Evolutionary conservation across 1,140 invertebrate genomes (phyloP).

Genomic region (Leptonema lineaticorne): DNA sequence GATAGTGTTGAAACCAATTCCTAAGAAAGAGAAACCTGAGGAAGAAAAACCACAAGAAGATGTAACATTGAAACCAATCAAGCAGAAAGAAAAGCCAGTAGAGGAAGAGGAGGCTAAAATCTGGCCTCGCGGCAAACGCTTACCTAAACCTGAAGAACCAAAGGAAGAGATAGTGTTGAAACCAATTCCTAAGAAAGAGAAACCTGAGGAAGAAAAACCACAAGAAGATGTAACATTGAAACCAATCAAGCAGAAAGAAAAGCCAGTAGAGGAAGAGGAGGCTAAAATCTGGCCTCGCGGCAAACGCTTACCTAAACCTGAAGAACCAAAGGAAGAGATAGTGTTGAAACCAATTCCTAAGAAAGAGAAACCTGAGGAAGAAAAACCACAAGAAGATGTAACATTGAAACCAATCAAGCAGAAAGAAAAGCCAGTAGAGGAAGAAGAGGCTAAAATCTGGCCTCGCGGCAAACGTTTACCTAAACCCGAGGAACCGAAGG

Average conservation of each 20-base stretch:
- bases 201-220: slow-evolving; percentile 41
- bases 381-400: slow-evolving; percentile 44
- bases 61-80: slow-evolving; percentile 51
- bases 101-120: slow-evolving; percentile 44
- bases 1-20: slow-evolving; percentile 48
- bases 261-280: slow-evolving; percentile 46
- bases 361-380: slow-evolving; percentile 42
- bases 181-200: slow-evolving; percentile 47
- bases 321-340: slow-evolving; percentile 47
- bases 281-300: slow-evolving; percentile 51
- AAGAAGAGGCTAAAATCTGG: slow-evolving; percentile 44
- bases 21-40: slow-evolving; percentile 44
- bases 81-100: slow-evolving; percentile 44
- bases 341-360: slow-evolving; percentile 55
- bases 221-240: slow-evolving; percentile 53
- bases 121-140: slow-evolving; percentile 50
- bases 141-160: slow-evolving; percentile 47
- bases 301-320: slow-evolving; percentile 49
- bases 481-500: slow-evolving; percentile 45
- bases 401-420: slow-evolving; percentile 30
- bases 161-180: slow-evolving; percentile 51
- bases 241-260: slow-evolving; percentile 46
- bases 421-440: slow-evolving; percentile 42
- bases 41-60: slow-evolving; percentile 46
- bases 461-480: slow-evolving; percentile 50